Evolutionary conservation across 30 jellyfish, hydroid and myxozoan species (phyloP).

Genomic region (Chrysaora quinquecirrha): DNA sequence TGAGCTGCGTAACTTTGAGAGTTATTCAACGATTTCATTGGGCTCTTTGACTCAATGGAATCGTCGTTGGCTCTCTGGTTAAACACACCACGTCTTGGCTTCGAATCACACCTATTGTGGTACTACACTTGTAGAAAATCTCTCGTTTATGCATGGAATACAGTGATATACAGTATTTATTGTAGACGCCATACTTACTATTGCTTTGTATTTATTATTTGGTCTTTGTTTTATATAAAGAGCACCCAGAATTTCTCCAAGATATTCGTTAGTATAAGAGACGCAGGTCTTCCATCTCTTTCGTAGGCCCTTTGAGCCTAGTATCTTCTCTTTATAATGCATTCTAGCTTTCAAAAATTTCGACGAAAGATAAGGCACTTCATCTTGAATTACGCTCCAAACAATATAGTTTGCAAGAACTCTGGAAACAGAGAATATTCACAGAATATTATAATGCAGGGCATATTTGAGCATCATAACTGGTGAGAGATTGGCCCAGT

Average conservation of each 20-base stretch:
- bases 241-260: slow-evolving; percentile 94
- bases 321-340: slow-evolving; percentile 93
- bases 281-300: slow-evolving; percentile 99
- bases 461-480: no score
- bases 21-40: no score
- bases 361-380: slow-evolving; percentile 92
- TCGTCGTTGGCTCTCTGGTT: no score
- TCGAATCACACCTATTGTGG: no score
- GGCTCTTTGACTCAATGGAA: no score
- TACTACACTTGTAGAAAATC: no score
- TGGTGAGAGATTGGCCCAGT: no score
- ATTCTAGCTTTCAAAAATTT: slow-evolving; percentile 82
- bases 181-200: slow-evolving; percentile 88
- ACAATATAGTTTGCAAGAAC: slow-evolving; percentile 94
- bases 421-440: slow-evolving; percentile 53
- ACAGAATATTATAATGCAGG: no score
- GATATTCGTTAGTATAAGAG: slow-evolving; percentile 94
- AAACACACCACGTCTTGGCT: no score
- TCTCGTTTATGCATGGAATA: no score
- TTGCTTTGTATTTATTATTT: slow-evolving; percentile 53
- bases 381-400: slow-evolving; percentile 99
- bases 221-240: slow-evolving; percentile 77
- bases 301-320: slow-evolving; percentile 97
- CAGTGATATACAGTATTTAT: no score
- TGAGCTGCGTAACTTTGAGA: no score